Base-by-base conservation (phyloP, 2,797 vertebrate species). In the Cynodonichthys magdalenae region DNA sequence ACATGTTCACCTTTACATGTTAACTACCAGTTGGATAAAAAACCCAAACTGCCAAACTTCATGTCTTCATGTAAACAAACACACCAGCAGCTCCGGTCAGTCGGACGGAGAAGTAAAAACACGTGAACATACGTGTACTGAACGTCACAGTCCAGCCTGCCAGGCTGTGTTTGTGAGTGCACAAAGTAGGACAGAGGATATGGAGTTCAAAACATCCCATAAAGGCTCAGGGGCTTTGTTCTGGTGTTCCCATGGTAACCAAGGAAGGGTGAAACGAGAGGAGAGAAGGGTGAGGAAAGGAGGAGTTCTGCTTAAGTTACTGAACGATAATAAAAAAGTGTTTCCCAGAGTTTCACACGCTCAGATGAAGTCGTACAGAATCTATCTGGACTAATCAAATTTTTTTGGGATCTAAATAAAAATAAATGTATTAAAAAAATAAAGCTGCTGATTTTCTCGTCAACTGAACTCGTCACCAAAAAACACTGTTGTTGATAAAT, bases 221-320 rank as follows among this genome's bases (percentile, higher is more conserved):
- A 46, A 29, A 73, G 64, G 64, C 60, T 44, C 63, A 31, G 42
- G 34, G 67, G 59, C 64, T 87, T 88, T 90, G 85, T 90, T 79
- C 72, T 44, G 66, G 49, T 36, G 75, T 87, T 89, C 69, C 87
- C 87, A 82, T 59, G 34, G 84, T 73, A 79, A 88, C 88, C 58
- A 51, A 75, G 81, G 79, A 75, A 52, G 36, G 66, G 69, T 75
- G 67, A 79, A 51, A 56, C 48, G 64, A 80, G 56, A 65, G 59
- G 61, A 63, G 34, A 57, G 51, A 20, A 11, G 56, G 52, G 17
- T 29, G 17, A 14, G 11, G 36, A 27, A 55, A 14, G 48, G 46
- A 53, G 18, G 29, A 59, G 50, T n/a, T 42, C 18, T 64, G 63
- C 68, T 75, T 34, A 53, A 27, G 54, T 75, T 84, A 63, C 75